A percentile compares a stretch with the other conserved stretches of the same genome.
Evolutionary conservation across 2,888 invertebrate species (phyloP).

Genomic region (Stenotaenia linearis): DNA sequence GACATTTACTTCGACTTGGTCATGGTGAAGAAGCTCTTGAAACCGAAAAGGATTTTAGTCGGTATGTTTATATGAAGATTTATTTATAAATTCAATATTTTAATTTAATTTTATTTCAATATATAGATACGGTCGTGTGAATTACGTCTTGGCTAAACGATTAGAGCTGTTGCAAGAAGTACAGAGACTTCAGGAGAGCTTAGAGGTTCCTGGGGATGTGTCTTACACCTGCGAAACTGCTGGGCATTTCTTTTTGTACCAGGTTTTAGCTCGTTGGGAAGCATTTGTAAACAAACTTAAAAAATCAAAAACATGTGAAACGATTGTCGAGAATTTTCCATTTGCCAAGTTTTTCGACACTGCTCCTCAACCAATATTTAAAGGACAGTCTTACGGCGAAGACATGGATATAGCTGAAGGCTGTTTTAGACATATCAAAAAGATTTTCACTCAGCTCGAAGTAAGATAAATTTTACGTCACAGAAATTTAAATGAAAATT

Average conservation of each 20-base stretch:
- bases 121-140: conserved; percentile 87
- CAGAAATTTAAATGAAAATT: neutral
- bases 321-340: conserved; percentile 77
- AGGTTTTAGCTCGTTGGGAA: conserved; percentile 87
- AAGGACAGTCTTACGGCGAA: conserved; percentile 65
- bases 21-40: conserved; percentile 98
- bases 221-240: conserved; percentile 98
- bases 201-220: conserved; percentile 80
- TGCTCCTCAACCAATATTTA: conserved; percentile 88
- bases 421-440: conserved; percentile 87
- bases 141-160: conserved; percentile 92
- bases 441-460: conserved; percentile 93
- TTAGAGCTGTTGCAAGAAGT: conserved; percentile 83
- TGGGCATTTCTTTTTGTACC: conserved; percentile 94
- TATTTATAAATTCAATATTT: neutral
- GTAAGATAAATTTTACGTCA: too few relatives aligned
- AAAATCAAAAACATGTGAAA: conserved; percentile 50
- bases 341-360: conserved; percentile 89
- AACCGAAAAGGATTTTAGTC: conserved; percentile 97
- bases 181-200: conserved; percentile 75
- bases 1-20: conserved; percentile 94
- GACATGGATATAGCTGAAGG: conserved; percentile 85
- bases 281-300: conserved; percentile 65
- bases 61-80: conserved; percentile 48
- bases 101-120: neutral